Percentiles rank a stretch among this genome's conserved stretches.
Evolutionary conservation across 1,140 invertebrate genomes (phyloP).

Genomic region (Platyura marginata): DNA sequence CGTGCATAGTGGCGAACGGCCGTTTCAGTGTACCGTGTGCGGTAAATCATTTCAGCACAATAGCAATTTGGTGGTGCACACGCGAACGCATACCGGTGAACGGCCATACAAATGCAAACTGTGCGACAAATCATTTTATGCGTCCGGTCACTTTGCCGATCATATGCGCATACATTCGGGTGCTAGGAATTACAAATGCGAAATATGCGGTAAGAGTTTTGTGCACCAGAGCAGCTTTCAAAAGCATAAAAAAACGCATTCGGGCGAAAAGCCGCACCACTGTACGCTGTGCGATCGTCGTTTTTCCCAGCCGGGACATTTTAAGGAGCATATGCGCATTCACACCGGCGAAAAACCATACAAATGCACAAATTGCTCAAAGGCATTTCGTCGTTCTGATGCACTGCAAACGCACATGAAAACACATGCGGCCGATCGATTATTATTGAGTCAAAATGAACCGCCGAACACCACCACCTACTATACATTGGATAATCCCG

Average conservation of each 20-base stretch:
- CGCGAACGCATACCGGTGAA: conserved; percentile 42
- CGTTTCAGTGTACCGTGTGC: conserved; percentile 36
- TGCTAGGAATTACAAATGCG: conserved; percentile 24
- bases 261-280: conserved; percentile 23
- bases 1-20: neutral
- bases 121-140: conserved; percentile 11
- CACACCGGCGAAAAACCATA: conserved; percentile 20
- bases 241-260: conserved; percentile 23
- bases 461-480: no score
- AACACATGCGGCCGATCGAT: no score
- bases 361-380: conserved; percentile 10
- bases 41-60: conserved; percentile 49
- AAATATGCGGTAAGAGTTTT: conserved; percentile 30
- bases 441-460: no score
- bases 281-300: conserved; percentile 27
- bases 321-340: conserved; percentile 16
- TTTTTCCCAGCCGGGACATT: conserved; percentile 15
- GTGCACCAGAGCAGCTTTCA: conserved; percentile 28
- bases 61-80: conserved; percentile 27
- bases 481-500: no score
- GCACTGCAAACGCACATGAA: conserved; percentile 8
- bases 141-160: conserved; percentile 15
- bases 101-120: conserved; percentile 26
- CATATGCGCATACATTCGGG: neutral
- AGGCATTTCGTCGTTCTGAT: conserved; percentile 7